Evolutionary conservation across 2,888 invertebrate species (phyloP).

Genomic region (Cephus pulcher): DNA sequence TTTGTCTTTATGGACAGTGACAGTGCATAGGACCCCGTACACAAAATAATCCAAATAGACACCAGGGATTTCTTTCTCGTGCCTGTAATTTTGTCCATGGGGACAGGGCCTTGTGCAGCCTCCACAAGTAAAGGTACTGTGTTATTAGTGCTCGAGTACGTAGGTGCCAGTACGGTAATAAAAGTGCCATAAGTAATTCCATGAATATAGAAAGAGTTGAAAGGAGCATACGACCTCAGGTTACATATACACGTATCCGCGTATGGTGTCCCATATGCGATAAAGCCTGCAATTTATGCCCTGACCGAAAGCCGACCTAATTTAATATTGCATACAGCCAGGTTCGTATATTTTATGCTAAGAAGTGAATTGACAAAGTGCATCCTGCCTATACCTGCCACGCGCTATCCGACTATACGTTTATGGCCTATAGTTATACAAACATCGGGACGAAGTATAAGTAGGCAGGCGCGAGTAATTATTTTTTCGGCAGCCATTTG

Average conservation of each 20-base stretch:
- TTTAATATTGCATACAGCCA: neutral
- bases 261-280: neutral
- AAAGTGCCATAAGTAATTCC: neutral
- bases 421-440: neutral
- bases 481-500: conserved; percentile 34
- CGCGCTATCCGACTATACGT: neutral
- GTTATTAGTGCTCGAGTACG: neutral
- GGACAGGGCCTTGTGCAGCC: neutral
- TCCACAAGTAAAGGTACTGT: neutral
- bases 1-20: neutral
- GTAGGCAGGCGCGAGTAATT: conserved; percentile 23
- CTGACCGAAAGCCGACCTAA: neutral
- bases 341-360: neutral
- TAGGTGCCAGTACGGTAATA: neutral
- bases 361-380: neutral
- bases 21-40: neutral
- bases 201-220: neutral
- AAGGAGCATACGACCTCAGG: neutral
- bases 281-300: neutral
- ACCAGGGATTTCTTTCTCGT: neutral
- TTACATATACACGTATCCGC: neutral
- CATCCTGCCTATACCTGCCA: neutral
- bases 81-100: neutral
- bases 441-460: neutral
- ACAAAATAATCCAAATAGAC: neutral